Evolutionary conservation across 2,113 vertebrate genomes (phyloP).

Genomic region (Phoenicopterus ruber): DNA sequence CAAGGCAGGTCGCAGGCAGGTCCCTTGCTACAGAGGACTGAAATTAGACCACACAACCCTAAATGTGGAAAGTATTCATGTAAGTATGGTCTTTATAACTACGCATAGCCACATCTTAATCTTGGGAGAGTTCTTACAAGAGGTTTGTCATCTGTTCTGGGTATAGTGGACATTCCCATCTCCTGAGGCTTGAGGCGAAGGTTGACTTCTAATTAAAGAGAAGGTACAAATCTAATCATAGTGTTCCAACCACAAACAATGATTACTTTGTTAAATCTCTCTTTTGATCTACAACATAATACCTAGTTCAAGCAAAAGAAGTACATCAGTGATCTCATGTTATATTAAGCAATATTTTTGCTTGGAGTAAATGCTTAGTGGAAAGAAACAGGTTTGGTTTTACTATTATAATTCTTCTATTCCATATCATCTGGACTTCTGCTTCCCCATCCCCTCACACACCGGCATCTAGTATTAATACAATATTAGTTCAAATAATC

Average conservation of each 20-base stretch:
- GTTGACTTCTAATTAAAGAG: constrained; percentile 3
- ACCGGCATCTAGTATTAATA: background rate
- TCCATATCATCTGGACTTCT: background rate
- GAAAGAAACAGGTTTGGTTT: background rate
- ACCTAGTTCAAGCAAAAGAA: background rate
- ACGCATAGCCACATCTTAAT: background rate
- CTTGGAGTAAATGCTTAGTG: background rate
- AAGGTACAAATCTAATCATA: background rate
- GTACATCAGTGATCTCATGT: background rate
- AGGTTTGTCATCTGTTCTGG: background rate
- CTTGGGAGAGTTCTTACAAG: background rate
- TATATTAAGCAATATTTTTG: background rate
- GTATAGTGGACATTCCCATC: background rate
- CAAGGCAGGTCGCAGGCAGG: background rate
- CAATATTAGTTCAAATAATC: background rate
- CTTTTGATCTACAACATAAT: background rate
- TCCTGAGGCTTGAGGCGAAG: background rate
- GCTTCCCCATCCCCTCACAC: background rate
- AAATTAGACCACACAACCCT: background rate
- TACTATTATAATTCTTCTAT: background rate
- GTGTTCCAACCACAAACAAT: background rate
- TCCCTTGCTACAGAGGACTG: background rate
- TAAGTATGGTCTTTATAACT: background rate
- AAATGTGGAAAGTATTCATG: background rate
- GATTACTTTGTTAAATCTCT: background rate